Evolutionary conservation across 2,113 vertebrate genomes (phyloP).

Genomic region (Nesoenas mayeri): DNA sequence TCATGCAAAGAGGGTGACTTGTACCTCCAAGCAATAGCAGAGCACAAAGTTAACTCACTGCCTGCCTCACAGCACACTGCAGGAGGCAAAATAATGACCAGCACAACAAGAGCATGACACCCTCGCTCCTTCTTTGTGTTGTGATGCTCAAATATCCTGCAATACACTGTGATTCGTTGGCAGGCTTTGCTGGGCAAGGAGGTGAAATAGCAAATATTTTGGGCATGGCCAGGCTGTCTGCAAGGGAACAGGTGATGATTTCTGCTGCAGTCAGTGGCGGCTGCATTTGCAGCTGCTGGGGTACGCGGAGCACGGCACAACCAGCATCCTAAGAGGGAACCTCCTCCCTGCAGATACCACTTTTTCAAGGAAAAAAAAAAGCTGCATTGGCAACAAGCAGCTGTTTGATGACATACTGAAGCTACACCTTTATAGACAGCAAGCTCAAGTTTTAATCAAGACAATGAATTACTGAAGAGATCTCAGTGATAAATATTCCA

Average conservation of each 20-base stretch:
- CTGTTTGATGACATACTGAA: not conserved
- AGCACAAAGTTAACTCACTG: not conserved
- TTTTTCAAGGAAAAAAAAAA: not conserved
- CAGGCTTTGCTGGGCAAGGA: fast-evolving
- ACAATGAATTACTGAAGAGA: not conserved
- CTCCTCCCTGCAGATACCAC: not conserved
- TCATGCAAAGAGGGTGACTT: not conserved
- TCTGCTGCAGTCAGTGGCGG: fast-evolving
- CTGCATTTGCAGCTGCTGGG: fast-evolving
- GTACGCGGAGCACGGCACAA: fast-evolving
- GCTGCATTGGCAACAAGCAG: not conserved
- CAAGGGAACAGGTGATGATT: fast-evolving
- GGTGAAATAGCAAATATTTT: not conserved
- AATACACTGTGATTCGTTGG: fast-evolving
- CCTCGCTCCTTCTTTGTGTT: fast-evolving
- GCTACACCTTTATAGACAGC: no score
- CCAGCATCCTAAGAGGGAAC: fast-evolving
- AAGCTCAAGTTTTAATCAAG: not conserved
- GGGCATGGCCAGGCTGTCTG: not conserved
- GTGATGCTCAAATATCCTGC: fast-evolving
- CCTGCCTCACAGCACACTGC: not conserved
- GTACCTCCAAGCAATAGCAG: not conserved
- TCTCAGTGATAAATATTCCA: not conserved
- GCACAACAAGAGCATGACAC: fast-evolving
- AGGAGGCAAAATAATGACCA: fast-evolving